Percentiles rank a stretch among this genome's conserved stretches.
phyloP scores from a whole-genome alignment of 2,888 invertebrate genomes.

The Proisotoma minuta region DNA sequence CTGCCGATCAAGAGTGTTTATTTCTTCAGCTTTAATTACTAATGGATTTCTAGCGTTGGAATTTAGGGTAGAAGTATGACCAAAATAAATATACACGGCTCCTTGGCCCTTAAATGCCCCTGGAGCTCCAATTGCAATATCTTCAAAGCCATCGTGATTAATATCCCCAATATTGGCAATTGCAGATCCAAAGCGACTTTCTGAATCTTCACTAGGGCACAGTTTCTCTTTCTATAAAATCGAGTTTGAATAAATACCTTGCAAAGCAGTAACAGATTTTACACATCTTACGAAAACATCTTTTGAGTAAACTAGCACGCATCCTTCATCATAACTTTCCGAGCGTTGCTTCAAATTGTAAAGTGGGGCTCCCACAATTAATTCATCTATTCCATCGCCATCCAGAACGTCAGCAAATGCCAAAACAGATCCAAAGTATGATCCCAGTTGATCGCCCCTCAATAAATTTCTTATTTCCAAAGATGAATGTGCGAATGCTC shows the following conservation, averaged over 20 bases:
- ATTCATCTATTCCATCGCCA: constrained; percentile 27
- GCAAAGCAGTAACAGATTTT: background rate
- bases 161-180: constrained; percentile 34
- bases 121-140: constrained; percentile 32
- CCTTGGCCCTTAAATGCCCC: constrained; percentile 22
- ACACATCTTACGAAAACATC: background rate
- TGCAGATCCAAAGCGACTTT: constrained; percentile 34
- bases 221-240: background rate
- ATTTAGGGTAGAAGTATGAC: background rate
- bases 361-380: constrained; percentile 32
- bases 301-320: constrained; percentile 18
- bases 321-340: constrained; percentile 17
- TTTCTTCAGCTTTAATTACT: constrained; percentile 5
- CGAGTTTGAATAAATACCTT: background rate
- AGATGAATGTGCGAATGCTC: background rate
- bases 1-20: background rate
- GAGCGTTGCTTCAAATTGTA: background rate
- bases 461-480: background rate
- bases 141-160: constrained; percentile 24
- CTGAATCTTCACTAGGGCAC: background rate
- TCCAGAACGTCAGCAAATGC: constrained; percentile 26
- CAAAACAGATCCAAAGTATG: constrained; percentile 34
- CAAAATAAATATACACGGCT: constrained; percentile 27
- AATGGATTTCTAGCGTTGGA: background rate
- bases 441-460: constrained; percentile 21